Conservation (phyloP, 2,888 invertebrate species). For the Spisula solida region DNA sequence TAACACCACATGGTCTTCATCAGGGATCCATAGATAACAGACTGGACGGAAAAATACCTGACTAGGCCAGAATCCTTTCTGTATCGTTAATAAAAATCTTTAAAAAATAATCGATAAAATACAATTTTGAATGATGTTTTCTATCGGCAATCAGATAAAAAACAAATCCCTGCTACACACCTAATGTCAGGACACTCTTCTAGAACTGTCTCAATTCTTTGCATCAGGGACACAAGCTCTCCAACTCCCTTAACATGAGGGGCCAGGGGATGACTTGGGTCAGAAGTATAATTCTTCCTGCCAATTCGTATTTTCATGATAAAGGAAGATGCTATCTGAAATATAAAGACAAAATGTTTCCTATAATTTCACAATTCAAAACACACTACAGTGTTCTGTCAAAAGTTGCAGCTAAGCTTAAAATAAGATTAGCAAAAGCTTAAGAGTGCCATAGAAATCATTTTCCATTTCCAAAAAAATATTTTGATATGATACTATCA, state of each 20-base stretch:
- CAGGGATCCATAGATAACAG: neutral
- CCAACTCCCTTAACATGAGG: slow-evolving; percentile 85
- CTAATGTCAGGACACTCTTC: slow-evolving; percentile 84
- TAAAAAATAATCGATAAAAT: too few relatives aligned
- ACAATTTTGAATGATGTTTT: neutral
- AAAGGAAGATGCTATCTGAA: slow-evolving; percentile 85
- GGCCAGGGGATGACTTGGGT: slow-evolving; percentile 78
- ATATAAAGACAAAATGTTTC: neutral
- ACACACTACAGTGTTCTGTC: neutral
- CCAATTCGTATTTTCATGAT: slow-evolving; percentile 85
- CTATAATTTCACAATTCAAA: neutral
- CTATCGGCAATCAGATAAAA: too few relatives aligned
- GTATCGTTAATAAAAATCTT: too few relatives aligned
- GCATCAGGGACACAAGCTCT: slow-evolving; percentile 84
- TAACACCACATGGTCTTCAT: too few relatives aligned
- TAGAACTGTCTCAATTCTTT: slow-evolving; percentile 85
- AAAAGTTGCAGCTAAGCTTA: too few relatives aligned
- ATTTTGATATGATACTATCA: too few relatives aligned
- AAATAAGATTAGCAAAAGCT: too few relatives aligned
- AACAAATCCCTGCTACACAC: slow-evolving; percentile 63
- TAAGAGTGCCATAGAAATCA: too few relatives aligned
- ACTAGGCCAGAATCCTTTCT: neutral
- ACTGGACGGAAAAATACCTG: neutral
- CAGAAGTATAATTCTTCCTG: slow-evolving; percentile 86
- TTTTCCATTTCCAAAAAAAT: too few relatives aligned